Evolutionary conservation across 2,113 vertebrate species (phyloP).

Genomic region (Callithrix jacchus): DNA sequence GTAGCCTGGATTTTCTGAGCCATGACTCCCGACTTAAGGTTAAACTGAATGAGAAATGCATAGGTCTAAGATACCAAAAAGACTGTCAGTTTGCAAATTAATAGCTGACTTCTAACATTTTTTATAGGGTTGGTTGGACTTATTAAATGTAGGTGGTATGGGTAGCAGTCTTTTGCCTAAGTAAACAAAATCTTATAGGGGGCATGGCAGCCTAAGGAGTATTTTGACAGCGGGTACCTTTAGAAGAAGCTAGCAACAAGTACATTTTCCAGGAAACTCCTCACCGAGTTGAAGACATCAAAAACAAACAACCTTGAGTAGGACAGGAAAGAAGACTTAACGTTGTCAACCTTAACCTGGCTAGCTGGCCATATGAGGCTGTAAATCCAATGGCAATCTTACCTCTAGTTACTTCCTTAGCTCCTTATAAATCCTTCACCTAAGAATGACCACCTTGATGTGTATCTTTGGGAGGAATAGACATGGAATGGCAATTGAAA

Average conservation of each 20-base stretch:
- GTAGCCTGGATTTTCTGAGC: not conserved
- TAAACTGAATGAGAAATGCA: not conserved
- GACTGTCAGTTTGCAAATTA: not conserved
- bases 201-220: not conserved
- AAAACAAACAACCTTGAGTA: not conserved
- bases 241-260: not conserved
- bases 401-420: not conserved
- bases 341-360: not conserved
- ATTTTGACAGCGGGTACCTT: not conserved
- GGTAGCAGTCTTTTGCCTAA: not conserved
- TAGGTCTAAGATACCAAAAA: not conserved
- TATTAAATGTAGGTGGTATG: not conserved
- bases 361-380: not conserved
- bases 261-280: not conserved
- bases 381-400: accelerated
- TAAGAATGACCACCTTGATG: not conserved
- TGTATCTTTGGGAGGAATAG: not conserved
- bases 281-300: not conserved
- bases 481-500: not conserved
- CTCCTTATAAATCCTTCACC: not conserved
- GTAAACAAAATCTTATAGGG: not conserved
- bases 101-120: not conserved
- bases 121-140: not conserved
- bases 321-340: not conserved
- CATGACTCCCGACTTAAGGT: not conserved